Conservation (phyloP, 2,797 vertebrate genomes). For the Crenichthys baileyi region DNA sequence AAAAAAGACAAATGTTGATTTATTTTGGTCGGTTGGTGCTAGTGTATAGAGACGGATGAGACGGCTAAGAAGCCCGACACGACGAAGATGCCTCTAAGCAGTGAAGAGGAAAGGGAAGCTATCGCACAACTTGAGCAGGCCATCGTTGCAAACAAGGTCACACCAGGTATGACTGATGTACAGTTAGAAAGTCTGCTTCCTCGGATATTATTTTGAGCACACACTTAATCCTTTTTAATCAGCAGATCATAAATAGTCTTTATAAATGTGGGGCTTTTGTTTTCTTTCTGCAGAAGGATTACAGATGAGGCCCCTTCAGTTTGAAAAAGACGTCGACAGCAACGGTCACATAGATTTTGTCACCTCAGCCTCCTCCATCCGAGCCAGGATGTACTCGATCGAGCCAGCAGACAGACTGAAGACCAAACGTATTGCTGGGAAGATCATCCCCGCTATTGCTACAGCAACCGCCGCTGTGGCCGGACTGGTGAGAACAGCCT, state of each 20-base stretch:
- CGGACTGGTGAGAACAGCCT: conserved; percentile 87
- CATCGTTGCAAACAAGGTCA: conserved; percentile 80
- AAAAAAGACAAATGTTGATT: not conserved
- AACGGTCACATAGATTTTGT: conserved; percentile 97
- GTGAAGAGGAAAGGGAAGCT: conserved; percentile 94
- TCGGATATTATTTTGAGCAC: not conserved
- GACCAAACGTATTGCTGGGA: conserved; percentile 97
- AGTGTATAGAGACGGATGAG: conserved; percentile 97
- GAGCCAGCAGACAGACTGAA: conserved; percentile 94
- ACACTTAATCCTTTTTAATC: not conserved
- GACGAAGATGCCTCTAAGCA: conserved; percentile 86
- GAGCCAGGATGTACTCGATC: conserved; percentile 95
- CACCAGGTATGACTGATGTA: conserved; percentile 79
- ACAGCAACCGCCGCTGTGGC: conserved; percentile 96
- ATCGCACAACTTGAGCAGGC: conserved; percentile 87
- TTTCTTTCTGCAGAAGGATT: conserved; percentile 79
- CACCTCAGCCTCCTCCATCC: conserved; percentile 90
- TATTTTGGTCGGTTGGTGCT: conserved; percentile 18
- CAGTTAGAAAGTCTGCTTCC: not conserved
- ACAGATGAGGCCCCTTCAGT: conserved; percentile 86
- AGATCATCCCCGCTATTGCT: conserved; percentile 98
- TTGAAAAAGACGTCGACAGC: conserved; percentile 94
- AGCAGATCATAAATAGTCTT: not conserved
- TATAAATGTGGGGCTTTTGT: not conserved
- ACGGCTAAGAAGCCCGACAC: conserved; percentile 91